Base-by-base conservation (phyloP, 2,888 invertebrate species). In the Pterostichus madidus region DNA sequence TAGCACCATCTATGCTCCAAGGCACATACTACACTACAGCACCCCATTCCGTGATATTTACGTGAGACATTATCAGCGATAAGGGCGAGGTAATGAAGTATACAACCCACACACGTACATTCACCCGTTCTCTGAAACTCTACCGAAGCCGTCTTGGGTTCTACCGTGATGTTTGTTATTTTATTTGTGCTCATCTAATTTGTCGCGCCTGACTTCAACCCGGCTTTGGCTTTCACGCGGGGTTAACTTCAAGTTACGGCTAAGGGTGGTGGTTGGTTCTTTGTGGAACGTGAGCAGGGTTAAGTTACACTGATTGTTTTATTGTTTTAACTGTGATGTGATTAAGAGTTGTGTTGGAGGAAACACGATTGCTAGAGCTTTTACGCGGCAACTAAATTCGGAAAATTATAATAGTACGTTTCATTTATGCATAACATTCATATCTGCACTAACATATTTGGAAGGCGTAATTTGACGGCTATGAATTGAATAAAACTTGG, bases 151-250 rank as follows among this genome's bases (percentile, higher is more conserved):
- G 1, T 49, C 8, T 8, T 39, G 39, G 7, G 3, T 39, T 49
- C 8, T 49, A n/a, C 4, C n/a, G 49, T 13, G 49, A 49, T 49
- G 49, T 49, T 49, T 49, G 49, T 49, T 49, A 49, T 49, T 49
- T 49, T 49, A 49, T 49, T 49, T 49, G 49, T 10, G 49, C 49
- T 49, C 49, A 49, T 49, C 49, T 49, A 49, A 49, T 49, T 49
- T 49, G 39, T 39, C 39, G 39, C 39, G 39, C 39, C 39, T 39
- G 39, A 39, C 39, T 39, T 39, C 3, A 39, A 8, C 39, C 7
- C 8, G 39, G 39, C 39, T 39, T 5, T 39, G 39, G 39, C 39
- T 39, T 39, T 39, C 39, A 39, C 39, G 6, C 39, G 39, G 39
- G 39, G 39, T 39, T 39, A 39, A 39, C 39, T 39, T 39, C 39